Percentiles rank a stretch among this genome's conserved stretches.
phyloP scores from a whole-genome alignment of 2,113 vertebrate species.

The Rhinopomastus cyanomelas region DNA sequence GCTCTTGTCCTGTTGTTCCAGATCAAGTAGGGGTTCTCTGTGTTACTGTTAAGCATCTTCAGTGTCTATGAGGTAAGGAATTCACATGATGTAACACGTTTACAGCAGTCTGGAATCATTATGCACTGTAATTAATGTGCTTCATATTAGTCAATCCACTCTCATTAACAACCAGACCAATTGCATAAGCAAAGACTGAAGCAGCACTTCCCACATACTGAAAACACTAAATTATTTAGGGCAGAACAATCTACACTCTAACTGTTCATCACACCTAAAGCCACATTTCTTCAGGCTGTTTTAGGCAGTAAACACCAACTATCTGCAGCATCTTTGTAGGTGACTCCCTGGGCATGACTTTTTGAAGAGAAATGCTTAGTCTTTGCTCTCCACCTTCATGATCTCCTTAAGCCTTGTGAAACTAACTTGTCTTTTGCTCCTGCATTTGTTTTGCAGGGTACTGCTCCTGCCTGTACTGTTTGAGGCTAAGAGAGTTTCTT shows the following conservation, averaged over 20 bases:
- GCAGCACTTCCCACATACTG: neutral
- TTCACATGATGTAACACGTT: fast-evolving
- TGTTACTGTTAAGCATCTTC: constrained; percentile 97
- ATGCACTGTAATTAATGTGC: neutral
- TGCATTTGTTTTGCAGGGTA: neutral
- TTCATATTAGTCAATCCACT: neutral
- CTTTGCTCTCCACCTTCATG: neutral
- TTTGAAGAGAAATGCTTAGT: neutral
- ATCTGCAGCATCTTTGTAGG: neutral
- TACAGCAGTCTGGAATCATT: neutral
- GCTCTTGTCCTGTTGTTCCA: constrained; percentile 97
- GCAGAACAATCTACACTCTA: neutral
- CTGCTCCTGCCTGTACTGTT: neutral
- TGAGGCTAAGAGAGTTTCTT: neutral
- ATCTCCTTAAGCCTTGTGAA: neutral
- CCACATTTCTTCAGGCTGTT: neutral
- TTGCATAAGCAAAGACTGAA: neutral
- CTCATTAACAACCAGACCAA: neutral
- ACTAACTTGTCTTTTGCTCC: neutral
- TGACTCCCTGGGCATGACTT: neutral
- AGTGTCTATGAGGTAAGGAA: constrained; percentile 80
- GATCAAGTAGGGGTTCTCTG: constrained; percentile 95
- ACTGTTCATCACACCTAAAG: neutral
- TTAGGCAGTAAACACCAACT: neutral
- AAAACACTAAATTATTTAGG: neutral